phyloP scores from a whole-genome alignment of 1,140 invertebrate species.

The Lasioglossum albipes region DNA sequence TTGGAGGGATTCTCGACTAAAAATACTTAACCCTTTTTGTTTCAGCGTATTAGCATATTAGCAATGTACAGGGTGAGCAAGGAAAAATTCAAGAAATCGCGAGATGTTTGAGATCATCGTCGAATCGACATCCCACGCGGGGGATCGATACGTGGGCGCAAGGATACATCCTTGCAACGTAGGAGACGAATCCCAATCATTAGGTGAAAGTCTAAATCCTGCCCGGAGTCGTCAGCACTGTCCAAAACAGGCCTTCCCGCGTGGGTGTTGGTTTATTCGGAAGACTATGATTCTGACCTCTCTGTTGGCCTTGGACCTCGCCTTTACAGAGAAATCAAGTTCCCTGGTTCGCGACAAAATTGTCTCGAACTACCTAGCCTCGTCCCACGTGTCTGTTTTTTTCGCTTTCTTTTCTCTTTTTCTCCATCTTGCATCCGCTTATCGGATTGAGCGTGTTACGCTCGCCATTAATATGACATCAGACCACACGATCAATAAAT shows the following conservation, averaged over 20 bases:
- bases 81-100: not conserved
- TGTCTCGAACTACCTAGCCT: not conserved
- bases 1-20: no score
- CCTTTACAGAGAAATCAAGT: constrained; percentile 44
- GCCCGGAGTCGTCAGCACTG: not conserved
- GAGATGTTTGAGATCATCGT: not conserved
- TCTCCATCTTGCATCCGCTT: not conserved
- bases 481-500: no score
- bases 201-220: constrained; percentile 37
- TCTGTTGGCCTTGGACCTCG: constrained; percentile 45
- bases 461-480: not conserved
- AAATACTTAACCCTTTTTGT: no score
- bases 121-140: not conserved
- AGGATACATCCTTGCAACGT: constrained; percentile 15
- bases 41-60: no score
- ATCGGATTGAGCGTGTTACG: not conserved
- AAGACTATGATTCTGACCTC: constrained; percentile 25
- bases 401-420: no score
- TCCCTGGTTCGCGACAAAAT: not conserved
- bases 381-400: not conserved
- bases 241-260: constrained; percentile 40
- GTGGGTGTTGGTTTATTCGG: constrained; percentile 38
- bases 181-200: constrained; percentile 46
- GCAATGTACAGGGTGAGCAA: no score
- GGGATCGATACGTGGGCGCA: constrained; percentile 11